These are phyloP conservation scores for Aramus guarauna DNA, from an alignment of 2,113 vertebrate genomes.

Conservation along the genomic window DNA sequence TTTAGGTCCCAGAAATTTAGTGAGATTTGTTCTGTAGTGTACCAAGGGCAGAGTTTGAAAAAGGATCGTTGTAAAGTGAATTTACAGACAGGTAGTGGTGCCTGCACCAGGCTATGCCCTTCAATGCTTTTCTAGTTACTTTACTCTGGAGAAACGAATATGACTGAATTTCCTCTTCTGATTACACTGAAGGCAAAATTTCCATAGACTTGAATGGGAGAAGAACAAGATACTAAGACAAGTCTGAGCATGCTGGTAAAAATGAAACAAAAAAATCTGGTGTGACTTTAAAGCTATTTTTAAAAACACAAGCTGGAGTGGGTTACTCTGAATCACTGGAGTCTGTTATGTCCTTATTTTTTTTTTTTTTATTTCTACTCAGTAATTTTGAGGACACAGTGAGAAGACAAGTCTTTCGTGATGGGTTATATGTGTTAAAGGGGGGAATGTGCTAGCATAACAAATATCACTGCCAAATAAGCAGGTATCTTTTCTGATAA, in stretches of 20 bases:
- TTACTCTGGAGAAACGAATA: not conserved
- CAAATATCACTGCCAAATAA: not conserved
- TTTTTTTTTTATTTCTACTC: not conserved
- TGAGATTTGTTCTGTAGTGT: not conserved
- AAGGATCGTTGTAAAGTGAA: not conserved
- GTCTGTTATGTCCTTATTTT: not conserved
- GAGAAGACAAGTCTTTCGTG: not conserved
- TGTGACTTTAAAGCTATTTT: constrained; percentile 34
- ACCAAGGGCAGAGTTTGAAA: not conserved
- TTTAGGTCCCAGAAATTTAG: not conserved
- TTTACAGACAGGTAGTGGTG: not conserved
- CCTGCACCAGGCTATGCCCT: not conserved
- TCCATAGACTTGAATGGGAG: not conserved
- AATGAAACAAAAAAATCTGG: constrained; percentile 14
- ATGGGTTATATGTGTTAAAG: not conserved
- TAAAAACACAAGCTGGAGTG: not conserved
- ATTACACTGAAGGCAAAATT: not conserved
- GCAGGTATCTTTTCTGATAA: not conserved
- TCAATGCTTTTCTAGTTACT: not conserved
- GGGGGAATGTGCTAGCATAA: not conserved
- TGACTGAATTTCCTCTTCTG: not conserved
- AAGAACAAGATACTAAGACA: not conserved
- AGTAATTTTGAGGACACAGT: not conserved
- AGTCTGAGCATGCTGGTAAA: constrained; percentile 6
- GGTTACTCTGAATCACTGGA: constrained; percentile 20